Percentiles rank a stretch among this genome's conserved stretches.
Conservation (phyloP, 2,113 vertebrate species). For the Platysternon megacephalum region DNA sequence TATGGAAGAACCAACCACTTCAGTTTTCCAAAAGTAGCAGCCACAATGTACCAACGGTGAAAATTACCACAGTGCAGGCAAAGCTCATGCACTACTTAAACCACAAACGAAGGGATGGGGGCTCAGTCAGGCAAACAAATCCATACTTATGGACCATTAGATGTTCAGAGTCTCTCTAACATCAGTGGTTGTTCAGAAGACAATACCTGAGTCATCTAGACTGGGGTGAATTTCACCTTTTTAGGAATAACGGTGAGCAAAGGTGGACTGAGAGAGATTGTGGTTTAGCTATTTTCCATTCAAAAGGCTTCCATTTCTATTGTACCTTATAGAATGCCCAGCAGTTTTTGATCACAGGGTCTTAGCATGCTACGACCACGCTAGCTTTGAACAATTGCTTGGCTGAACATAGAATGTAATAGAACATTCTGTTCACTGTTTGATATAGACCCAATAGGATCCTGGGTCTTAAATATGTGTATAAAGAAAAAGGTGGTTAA, state of each 20-base stretch:
- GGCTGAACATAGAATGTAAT: neutral
- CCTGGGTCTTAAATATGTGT: neutral
- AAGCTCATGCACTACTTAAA: neutral
- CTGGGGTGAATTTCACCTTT: neutral
- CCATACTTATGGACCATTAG: neutral
- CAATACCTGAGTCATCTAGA: neutral
- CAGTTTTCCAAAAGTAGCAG: constrained; percentile 49
- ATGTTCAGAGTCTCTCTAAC: neutral
- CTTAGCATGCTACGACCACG: neutral
- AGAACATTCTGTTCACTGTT: constrained; percentile 2
- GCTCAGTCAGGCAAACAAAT: neutral
- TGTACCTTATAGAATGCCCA: neutral
- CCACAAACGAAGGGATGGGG: neutral
- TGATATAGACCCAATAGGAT: neutral
- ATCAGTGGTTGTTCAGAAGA: neutral
- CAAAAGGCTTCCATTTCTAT: neutral
- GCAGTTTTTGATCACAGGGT: neutral
- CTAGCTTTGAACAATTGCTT: neutral
- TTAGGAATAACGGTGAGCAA: neutral
- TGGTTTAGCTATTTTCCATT: neutral
- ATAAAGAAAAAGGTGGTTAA: neutral
- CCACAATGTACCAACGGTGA: neutral
- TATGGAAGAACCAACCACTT: constrained; percentile 9
- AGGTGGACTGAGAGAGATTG: neutral
- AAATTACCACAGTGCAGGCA: neutral